phyloP scores from a whole-genome alignment of 2,888 invertebrate genomes.

The Andrena flavipes region DNA sequence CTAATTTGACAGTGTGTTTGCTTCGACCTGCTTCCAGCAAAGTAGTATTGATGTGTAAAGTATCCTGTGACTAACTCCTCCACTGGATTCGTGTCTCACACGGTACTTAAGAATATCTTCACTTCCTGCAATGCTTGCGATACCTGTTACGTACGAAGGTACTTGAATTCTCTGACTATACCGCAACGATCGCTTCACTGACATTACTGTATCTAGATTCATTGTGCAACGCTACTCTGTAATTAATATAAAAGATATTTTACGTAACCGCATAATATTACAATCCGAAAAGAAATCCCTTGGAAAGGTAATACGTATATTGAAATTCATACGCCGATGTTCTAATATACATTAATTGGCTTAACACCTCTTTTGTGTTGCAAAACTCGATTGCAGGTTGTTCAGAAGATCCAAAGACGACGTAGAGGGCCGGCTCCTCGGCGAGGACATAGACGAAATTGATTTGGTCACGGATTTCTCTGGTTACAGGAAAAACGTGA shows the following conservation, averaged over 20 bases:
- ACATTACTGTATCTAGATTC: background rate
- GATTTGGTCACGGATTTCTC: constrained; percentile 81
- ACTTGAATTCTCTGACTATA: background rate
- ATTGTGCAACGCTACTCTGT: background rate
- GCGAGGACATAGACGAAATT: constrained; percentile 83
- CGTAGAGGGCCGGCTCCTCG: constrained; percentile 83
- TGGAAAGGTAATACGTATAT: constrained; percentile 37
- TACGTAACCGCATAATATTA: background rate
- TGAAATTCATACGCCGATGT: background rate
- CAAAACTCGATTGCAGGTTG: constrained; percentile 80
- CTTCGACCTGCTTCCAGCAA: constrained; percentile 32
- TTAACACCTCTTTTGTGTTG: constrained; percentile 17
- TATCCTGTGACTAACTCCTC: constrained; percentile 39
- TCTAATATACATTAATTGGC: constrained; percentile 6
- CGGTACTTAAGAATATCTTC: background rate
- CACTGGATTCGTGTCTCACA: constrained; percentile 17
- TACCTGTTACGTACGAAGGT: background rate
- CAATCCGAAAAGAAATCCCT: background rate
- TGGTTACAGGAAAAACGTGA: constrained; percentile 72
- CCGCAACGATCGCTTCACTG: background rate
- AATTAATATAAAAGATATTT: background rate
- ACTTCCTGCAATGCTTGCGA: constrained; percentile 3
- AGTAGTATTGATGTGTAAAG: constrained; percentile 12
- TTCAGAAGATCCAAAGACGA: constrained; percentile 84
- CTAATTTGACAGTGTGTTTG: constrained; percentile 10